phyloP scores from a whole-genome alignment of 35 echinoderm and acorn worm genomes.

The Heliocidaris tuberculata region DNA sequence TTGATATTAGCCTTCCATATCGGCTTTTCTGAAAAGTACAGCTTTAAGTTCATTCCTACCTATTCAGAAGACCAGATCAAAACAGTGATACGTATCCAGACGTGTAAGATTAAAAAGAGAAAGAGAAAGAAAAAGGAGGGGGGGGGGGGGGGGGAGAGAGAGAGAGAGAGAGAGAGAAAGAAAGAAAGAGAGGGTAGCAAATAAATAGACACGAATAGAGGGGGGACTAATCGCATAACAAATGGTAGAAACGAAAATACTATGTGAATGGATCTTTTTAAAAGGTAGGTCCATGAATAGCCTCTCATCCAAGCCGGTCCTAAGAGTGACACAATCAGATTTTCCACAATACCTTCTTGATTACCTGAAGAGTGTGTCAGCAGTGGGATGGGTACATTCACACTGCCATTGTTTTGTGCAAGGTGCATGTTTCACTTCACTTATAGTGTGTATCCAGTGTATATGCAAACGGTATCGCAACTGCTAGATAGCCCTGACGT shows the following conservation, averaged over 20 bases:
- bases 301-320: not conserved
- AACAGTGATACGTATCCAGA: not conserved
- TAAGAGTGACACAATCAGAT: constrained; percentile 7
- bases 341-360: not conserved
- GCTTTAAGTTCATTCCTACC: not conserved
- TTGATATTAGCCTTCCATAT: not conserved
- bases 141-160: too few species aligned
- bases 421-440: not conserved
- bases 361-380: not conserved
- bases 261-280: not conserved
- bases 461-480: too few species aligned
- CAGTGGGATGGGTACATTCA: not conserved
- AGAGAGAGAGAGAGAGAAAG: not conserved
- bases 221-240: not conserved
- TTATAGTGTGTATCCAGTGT: too few species aligned
- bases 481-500: not conserved
- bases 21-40: not conserved
- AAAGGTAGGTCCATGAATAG: not conserved
- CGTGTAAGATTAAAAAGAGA: not conserved
- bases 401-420: not conserved
- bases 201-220: not conserved
- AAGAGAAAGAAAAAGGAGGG: not conserved
- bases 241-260: constrained; percentile 13
- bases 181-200: not conserved
- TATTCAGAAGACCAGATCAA: not conserved